Evolutionary conservation across 2,113 vertebrate genomes (phyloP).

Genomic region (Nyctibius bracteatus): DNA sequence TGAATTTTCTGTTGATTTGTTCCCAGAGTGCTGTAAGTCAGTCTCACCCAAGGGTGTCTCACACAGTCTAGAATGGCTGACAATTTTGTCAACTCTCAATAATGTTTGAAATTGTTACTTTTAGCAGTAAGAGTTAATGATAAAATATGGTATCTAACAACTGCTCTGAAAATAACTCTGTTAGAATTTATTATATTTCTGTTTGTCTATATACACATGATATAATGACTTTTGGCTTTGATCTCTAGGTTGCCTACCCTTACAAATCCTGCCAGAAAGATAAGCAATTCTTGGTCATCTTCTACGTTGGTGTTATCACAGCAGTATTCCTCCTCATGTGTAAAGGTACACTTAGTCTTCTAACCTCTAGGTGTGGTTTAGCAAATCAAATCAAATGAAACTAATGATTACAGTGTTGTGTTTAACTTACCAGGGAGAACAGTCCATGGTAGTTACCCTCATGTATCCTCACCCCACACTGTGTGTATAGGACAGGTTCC

Average conservation of each 20-base stretch:
- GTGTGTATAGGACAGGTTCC: not conserved
- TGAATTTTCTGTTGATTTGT: not conserved
- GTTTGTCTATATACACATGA: not conserved
- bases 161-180: not conserved
- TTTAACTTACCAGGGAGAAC: not conserved
- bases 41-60: not conserved
- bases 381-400: not conserved
- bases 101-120: not conserved
- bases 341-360: not conserved
- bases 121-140: not conserved
- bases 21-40: not conserved
- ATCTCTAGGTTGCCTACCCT: not conserved
- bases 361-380: not conserved
- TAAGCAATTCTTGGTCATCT: not conserved
- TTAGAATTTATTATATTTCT: not conserved
- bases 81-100: not conserved
- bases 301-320: fast-evolving
- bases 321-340: not conserved
- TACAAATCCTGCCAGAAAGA: not conserved
- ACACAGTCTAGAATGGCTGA: not conserved
- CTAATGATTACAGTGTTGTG: not conserved
- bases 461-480: fast-evolving
- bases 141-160: not conserved
- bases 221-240: not conserved
- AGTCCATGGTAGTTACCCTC: not conserved